Percentiles rank a stretch among this genome's conserved stretches.
Conservation (phyloP, 2,113 vertebrate genomes). For the Nyctereutes procyonoides region DNA sequence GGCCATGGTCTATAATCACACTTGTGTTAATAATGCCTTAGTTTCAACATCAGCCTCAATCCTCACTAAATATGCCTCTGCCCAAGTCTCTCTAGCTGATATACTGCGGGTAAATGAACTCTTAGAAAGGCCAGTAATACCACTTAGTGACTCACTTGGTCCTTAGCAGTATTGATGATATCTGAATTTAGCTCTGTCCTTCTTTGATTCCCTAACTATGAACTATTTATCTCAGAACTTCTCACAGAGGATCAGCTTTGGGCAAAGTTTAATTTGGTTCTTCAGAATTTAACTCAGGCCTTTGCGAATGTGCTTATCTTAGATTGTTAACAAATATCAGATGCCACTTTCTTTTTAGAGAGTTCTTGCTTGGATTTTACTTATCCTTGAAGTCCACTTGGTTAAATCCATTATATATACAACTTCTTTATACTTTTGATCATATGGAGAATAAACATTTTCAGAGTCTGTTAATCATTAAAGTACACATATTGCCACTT, state of each 20-base stretch:
- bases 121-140: background rate
- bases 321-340: background rate
- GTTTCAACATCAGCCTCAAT: background rate
- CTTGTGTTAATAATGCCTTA: background rate
- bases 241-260: background rate
- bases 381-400: background rate
- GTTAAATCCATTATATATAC: background rate
- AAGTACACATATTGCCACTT: background rate
- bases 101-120: background rate
- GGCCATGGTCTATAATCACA: too few species aligned
- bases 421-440: background rate
- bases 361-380: background rate
- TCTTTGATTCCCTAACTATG: background rate
- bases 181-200: background rate
- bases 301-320: background rate
- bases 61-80: background rate
- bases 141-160: too few species aligned
- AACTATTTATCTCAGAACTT: background rate
- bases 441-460: background rate
- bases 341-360: background rate
- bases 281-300: background rate
- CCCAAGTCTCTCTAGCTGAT: background rate
- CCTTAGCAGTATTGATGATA: background rate
- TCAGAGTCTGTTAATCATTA: background rate
- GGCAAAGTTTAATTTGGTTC: background rate